phyloP scores from a whole-genome alignment of 1,140 invertebrate genomes.

The Palaemon carinicauda region DNA sequence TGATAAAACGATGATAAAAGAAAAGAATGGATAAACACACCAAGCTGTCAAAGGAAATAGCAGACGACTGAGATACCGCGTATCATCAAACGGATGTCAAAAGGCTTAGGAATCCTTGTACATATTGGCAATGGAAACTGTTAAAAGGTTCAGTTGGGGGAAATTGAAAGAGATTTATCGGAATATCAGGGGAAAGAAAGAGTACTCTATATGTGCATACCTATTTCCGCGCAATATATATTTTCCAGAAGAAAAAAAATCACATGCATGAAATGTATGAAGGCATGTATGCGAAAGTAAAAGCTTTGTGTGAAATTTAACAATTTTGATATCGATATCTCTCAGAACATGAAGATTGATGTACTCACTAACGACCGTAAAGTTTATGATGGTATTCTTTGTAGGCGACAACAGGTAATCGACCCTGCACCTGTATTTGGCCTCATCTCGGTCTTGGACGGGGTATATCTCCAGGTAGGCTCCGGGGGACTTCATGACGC shows the following conservation, averaged over 20 bases:
- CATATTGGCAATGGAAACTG: not conserved
- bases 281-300: not conserved
- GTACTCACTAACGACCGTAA: conserved; percentile 50
- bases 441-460: conserved; percentile 30
- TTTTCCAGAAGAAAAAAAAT: not conserved
- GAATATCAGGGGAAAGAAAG: not conserved
- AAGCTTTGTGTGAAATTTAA: not conserved
- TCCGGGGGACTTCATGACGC: not conserved
- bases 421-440: conserved; percentile 50
- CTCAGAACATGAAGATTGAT: not conserved
- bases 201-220: not conserved
- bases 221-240: not conserved
- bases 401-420: conserved; percentile 44
- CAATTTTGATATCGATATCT: not conserved
- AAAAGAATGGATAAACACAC: not conserved
- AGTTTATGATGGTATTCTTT: conserved; percentile 34
- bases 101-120: not conserved
- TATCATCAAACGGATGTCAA: not conserved
- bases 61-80: not conserved
- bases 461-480: conserved; percentile 42
- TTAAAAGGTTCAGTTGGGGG: not conserved
- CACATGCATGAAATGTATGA: not conserved
- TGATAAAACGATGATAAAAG: not conserved
- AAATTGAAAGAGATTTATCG: not conserved
- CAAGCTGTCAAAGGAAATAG: not conserved